Evolutionary conservation across 2,113 vertebrate genomes (phyloP).

Genomic region (Calyptomena viridis): DNA sequence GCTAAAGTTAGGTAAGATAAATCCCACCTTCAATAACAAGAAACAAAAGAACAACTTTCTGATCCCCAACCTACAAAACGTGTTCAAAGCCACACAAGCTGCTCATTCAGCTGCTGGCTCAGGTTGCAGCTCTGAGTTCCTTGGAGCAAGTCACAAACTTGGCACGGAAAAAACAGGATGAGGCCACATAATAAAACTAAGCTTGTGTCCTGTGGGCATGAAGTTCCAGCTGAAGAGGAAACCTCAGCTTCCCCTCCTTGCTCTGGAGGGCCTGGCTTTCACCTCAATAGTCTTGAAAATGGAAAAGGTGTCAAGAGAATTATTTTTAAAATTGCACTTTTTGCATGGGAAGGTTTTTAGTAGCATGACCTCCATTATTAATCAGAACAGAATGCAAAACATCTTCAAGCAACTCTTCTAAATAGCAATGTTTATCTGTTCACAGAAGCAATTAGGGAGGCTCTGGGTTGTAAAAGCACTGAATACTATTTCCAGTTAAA

Average conservation of each 20-base stretch:
- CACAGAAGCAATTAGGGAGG: conserved; percentile 58
- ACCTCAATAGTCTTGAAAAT: not conserved
- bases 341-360: not conserved
- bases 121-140: not conserved
- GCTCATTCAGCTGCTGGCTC: not conserved
- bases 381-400: not conserved
- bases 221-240: not conserved
- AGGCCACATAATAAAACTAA: not conserved
- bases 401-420: not conserved
- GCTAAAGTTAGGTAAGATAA: not conserved
- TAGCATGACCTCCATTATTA: conserved; percentile 21
- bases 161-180: not conserved
- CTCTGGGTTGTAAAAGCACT: conserved; percentile 20
- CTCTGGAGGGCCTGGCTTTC: not conserved
- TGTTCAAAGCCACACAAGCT: not conserved
- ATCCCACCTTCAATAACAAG: not conserved
- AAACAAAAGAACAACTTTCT: not conserved
- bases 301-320: not conserved
- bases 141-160: not conserved
- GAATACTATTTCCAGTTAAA: conserved; percentile 52
- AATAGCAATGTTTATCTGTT: conserved; percentile 28
- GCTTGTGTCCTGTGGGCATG: not conserved
- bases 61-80: not conserved
- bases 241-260: not conserved
- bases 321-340: not conserved